Evolutionary conservation across 2,888 invertebrate species (phyloP), one percentile per base, ranked within the genome.

Genomic region (Diachrysia chrysitis): DNA sequence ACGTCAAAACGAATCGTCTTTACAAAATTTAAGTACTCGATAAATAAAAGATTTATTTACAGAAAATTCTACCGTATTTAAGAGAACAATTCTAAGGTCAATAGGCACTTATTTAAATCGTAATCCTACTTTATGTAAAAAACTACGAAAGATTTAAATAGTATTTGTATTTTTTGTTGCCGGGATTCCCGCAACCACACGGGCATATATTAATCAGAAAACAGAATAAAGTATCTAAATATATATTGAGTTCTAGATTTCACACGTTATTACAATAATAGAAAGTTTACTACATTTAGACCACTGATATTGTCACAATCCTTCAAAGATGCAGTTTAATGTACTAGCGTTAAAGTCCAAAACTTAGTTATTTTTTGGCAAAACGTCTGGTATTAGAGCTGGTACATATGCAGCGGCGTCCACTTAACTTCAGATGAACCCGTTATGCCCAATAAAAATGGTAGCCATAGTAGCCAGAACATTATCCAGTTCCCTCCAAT

Each of bases 1-100:
- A 42, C 67, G 42, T 46, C 55, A 62, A 66, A 66, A 69, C 67
- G 32, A 69, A 58, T 48, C 61, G 62, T 71, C 66, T 63, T 25
- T 75, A 66, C 55, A 21, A 63, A 29, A 42, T 55, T 23, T 21
- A 61, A 62, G 42, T 19, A 51, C 23, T 58, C 46, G 37, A 54
- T 58, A 59, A 54, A 35, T 55, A 59, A 58, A 53, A 19, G 12
- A 14, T 60, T 16, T n/a, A 5, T 21, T 51, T 21, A 48, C 14
- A 12, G 48, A 51, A 17, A 48, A 51, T 51, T 51, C 19, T 21
- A 51, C 12, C 19, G 19, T 51, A 21, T 51, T 21, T 21, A 12
- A 19, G 48, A 12, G 7, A 51, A 21, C 3, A 51, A 10, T 4
- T 51, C 9, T 17, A 2, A 16, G 37, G 37, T 37, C 37, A 37